These are phyloP conservation scores for Masnerella sp. DNA, from an alignment of 2,888 invertebrate species.

Conservation along the genomic window DNA sequence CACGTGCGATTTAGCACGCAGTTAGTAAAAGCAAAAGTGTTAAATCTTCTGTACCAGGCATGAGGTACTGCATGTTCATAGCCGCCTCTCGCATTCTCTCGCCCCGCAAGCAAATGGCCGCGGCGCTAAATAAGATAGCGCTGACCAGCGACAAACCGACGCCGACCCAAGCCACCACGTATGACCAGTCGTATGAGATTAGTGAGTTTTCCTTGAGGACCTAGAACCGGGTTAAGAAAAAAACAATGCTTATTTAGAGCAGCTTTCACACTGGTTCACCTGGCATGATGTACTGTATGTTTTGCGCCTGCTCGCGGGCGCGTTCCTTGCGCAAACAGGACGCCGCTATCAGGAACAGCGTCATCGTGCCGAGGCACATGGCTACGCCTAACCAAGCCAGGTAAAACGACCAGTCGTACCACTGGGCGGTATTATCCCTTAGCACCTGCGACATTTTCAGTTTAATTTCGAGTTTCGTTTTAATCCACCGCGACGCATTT, in stretches of 20 bases:
- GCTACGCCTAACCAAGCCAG: conserved; percentile 90
- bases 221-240: conserved; percentile 78
- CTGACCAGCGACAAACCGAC: conserved; percentile 94
- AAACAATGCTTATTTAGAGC: conserved; percentile 65
- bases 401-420: conserved; percentile 93
- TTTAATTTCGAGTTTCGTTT: neutral
- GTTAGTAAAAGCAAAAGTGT: conserved; percentile 70
- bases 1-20: conserved; percentile 16
- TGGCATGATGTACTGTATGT: conserved; percentile 94
- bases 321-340: conserved; percentile 88
- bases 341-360: conserved; percentile 88
- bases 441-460: conserved; percentile 80
- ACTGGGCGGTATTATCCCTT: conserved; percentile 84
- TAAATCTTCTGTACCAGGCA: conserved; percentile 86
- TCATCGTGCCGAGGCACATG: conserved; percentile 85
- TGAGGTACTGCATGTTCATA: conserved; percentile 97
- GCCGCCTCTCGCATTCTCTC: conserved; percentile 96
- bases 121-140: conserved; percentile 94
- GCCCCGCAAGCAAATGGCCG: conserved; percentile 95
- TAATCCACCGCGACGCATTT: too few relatives aligned
- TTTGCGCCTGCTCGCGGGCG: conserved; percentile 85
- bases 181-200: conserved; percentile 97
- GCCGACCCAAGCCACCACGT: conserved; percentile 98
- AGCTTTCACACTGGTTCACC: conserved; percentile 80
- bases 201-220: conserved; percentile 91